Percentiles rank a stretch among this genome's conserved stretches.
Conservation (phyloP, 2,888 invertebrate genomes). For the Aphidoletes aphidimyza region DNA sequence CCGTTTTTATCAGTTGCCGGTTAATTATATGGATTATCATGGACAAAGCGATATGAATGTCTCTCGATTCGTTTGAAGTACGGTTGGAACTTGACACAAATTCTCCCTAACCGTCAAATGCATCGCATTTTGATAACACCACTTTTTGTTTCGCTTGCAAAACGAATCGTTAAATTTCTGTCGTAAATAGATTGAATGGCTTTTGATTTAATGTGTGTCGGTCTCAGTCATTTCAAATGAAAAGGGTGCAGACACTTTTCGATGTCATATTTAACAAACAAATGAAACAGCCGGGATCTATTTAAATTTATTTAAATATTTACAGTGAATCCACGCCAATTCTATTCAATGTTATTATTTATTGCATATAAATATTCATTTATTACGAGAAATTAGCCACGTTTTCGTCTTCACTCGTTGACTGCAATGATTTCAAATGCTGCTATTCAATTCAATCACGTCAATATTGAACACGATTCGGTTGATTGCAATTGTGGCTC, state of each 20-base stretch:
- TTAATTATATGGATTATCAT: conserved; percentile 37
- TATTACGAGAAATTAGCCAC: conserved; percentile 16
- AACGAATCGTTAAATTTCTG: no score
- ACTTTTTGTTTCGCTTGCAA: background rate
- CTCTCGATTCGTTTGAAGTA: background rate
- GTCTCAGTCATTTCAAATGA: background rate
- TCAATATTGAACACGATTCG: no score
- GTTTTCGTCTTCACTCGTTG: background rate
- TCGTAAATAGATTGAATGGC: no score
- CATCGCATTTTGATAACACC: background rate
- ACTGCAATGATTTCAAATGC: background rate
- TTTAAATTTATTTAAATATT: background rate
- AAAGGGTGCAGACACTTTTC: background rate
- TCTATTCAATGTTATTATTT: background rate
- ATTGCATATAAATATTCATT: conserved; percentile 32
- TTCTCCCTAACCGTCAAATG: conserved; percentile 10
- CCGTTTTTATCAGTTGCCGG: conserved; percentile 13
- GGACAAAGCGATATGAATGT: background rate
- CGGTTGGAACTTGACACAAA: conserved; percentile 15
- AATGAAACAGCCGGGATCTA: background rate
- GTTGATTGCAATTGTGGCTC: no score
- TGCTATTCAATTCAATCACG: no score
- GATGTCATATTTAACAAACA: background rate
- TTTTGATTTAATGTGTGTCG: no score
- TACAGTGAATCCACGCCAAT: background rate